phyloP scores from a whole-genome alignment of 1,140 invertebrate species.

The Bombyx mandarina region DNA sequence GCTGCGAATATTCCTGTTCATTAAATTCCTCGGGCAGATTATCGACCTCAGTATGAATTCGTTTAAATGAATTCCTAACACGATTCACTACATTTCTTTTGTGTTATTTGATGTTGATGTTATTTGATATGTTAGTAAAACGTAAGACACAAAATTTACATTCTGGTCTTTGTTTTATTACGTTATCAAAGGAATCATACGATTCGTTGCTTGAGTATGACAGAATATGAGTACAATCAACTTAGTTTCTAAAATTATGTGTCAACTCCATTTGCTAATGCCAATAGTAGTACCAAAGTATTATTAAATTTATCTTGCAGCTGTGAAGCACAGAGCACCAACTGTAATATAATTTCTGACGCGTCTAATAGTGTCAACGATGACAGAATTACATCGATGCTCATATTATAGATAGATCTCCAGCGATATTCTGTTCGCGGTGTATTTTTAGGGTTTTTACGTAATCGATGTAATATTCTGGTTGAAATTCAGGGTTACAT shows the following conservation, averaged over 20 bases:
- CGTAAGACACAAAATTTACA: no score
- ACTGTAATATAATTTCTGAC: slow-evolving; percentile 23
- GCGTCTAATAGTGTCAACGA: slow-evolving; percentile 37
- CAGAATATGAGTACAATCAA: not conserved
- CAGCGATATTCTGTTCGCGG: slow-evolving; percentile 27
- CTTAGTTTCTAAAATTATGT: not conserved
- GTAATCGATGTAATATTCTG: slow-evolving; percentile 46
- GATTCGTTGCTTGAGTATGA: not conserved
- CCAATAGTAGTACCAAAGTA: no score
- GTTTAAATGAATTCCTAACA: slow-evolving; percentile 1
- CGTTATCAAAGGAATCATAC: not conserved
- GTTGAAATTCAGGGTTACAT: slow-evolving; percentile 20
- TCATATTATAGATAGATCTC: slow-evolving; percentile 34
- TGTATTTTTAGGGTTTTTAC: slow-evolving; percentile 48
- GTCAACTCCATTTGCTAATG: no score
- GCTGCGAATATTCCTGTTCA: slow-evolving; percentile 19
- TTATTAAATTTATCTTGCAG: not conserved
- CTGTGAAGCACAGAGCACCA: not conserved
- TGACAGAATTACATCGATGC: slow-evolving; percentile 54
- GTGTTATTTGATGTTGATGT: not conserved
- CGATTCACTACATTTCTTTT: not conserved
- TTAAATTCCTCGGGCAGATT: slow-evolving; percentile 20
- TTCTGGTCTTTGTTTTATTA: no score
- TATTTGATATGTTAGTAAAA: not conserved
- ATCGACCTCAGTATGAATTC: not conserved